Percentiles rank a stretch among this genome's conserved stretches.
These are phyloP conservation scores for Odobenus rosmarus DNA, from an alignment of 2,113 vertebrate species.

Conservation along the genomic window DNA sequence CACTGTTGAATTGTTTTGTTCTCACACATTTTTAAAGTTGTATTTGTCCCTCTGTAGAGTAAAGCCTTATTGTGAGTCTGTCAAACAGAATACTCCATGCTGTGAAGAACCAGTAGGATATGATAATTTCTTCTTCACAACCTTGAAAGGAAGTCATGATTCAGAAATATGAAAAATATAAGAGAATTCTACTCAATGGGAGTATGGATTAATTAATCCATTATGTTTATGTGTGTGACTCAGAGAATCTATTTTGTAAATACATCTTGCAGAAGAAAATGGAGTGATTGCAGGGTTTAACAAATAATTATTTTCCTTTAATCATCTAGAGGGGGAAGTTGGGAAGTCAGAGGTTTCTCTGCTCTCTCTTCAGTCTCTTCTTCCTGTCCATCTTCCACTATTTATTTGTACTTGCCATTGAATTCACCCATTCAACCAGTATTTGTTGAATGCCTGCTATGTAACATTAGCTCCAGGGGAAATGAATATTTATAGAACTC, in stretches of 20 bases:
- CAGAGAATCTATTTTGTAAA: neutral
- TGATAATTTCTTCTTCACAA: neutral
- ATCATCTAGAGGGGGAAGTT: neutral
- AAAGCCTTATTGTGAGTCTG: neutral
- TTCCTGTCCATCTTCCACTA: neutral
- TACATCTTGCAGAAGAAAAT: neutral
- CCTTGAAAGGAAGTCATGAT: neutral
- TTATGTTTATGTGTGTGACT: neutral
- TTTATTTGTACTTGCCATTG: neutral
- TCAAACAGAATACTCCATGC: neutral
- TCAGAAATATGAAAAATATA: neutral
- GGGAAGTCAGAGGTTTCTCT: neutral
- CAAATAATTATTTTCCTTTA: neutral
- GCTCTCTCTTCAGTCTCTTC: neutral
- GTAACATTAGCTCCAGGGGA: neutral
- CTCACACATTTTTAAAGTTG: neutral
- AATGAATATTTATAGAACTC: neutral
- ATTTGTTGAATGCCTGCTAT: neutral
- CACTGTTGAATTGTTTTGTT: neutral
- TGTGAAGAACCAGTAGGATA: neutral
- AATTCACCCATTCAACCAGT: neutral
- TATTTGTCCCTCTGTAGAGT: neutral
- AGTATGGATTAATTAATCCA: neutral
- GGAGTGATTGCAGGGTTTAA: neutral
- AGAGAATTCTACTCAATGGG: neutral